Percentiles rank a stretch among this genome's conserved stretches.
These are phyloP conservation scores for Hozukius guyotensis DNA, from an alignment of 2,797 vertebrate genomes.

Conservation along the genomic window DNA sequence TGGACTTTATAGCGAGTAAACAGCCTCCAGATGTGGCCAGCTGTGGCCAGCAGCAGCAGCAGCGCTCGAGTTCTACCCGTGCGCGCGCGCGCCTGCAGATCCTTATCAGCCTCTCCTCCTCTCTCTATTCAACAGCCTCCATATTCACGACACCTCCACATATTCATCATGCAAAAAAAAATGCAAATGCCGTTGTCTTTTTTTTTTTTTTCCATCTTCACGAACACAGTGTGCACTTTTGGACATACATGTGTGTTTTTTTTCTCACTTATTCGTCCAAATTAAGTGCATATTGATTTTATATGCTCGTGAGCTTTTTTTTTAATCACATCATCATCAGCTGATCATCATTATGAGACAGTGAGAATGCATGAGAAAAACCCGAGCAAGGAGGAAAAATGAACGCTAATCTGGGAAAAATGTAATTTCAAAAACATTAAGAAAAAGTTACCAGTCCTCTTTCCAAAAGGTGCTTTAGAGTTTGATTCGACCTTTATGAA, in stretches of 20 bases:
- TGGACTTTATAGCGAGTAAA: constrained; percentile 64
- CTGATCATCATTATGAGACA: constrained; percentile 35
- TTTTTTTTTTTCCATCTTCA: constrained; percentile 20
- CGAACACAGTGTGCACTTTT: constrained; percentile 41
- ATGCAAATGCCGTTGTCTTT: constrained; percentile 77
- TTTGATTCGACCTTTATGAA: constrained; percentile 20
- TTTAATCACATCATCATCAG: constrained; percentile 46
- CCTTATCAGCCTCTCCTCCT: constrained; percentile 70
- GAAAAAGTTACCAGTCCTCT: constrained; percentile 60
- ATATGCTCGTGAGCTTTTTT: neutral
- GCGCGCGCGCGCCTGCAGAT: constrained; percentile 68
- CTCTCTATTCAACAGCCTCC: constrained; percentile 73
- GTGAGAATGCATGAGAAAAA: constrained; percentile 5
- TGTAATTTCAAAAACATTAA: constrained; percentile 8
- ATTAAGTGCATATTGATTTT: constrained; percentile 9
- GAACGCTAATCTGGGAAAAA: neutral
- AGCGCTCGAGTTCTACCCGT: constrained; percentile 46
- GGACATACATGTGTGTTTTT: neutral
- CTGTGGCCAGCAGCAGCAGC: constrained; percentile 46
- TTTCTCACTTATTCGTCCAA: neutral
- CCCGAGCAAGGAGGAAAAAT: constrained; percentile 4
- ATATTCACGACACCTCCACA: constrained; percentile 82
- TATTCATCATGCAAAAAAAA: constrained; percentile 78
- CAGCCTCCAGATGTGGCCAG: constrained; percentile 56
- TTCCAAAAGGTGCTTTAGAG: constrained; percentile 20